Evolutionary conservation across 2,797 vertebrate species (phyloP), one percentile per base, ranked within the genome.

Genomic region (Danionella dracula): DNA sequence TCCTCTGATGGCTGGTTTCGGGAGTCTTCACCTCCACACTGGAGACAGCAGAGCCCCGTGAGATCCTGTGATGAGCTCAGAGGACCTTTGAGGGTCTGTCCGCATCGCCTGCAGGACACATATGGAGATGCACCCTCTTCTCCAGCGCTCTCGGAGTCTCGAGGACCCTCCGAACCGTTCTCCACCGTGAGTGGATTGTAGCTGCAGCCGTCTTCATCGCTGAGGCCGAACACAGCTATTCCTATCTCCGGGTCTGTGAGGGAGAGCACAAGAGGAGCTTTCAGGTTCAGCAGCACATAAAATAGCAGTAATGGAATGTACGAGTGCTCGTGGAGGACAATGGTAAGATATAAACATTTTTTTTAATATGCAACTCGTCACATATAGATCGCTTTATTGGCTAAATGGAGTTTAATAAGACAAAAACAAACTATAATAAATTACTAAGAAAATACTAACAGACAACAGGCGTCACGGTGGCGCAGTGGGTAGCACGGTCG

Each of bases 161-260:
- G 72, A 8, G 77, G 82, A 38, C 89, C 89, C 73, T 90, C 89
- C 0, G 83, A 82, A 73, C 91, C 90, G 0, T 89, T 92, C 75
- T 91, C 90, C 29, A 86, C 85, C 13, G 88, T 87, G 60, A 89
- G 84, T 46, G 83, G 87, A 73, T 83, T 89, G 81, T 86, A 89
- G 27, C 86, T 84, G 72, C 88, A 81, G 67, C 83, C 90, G 77
- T 93, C 90, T 23, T 92, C 90, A 27, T 91, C 90, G 0, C 93
- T 93, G 76, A 97, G 89, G 7, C 91, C 76, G 4, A 94, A 96
- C 0, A 89, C 87, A 0, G 93, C 89, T 80, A 95, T 85, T 66
- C 90, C 86, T 45, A 90, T 85, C 80, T 90, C 88, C 78, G n/a
- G n/a, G n/a, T 83, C 87, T 70, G 86, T 85, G 45, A 87, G 83